A percentile compares a stretch with the other conserved stretches of the same genome.
Evolutionary conservation across 2,888 invertebrate species (phyloP).

Genomic region (Andrena bucephala): DNA sequence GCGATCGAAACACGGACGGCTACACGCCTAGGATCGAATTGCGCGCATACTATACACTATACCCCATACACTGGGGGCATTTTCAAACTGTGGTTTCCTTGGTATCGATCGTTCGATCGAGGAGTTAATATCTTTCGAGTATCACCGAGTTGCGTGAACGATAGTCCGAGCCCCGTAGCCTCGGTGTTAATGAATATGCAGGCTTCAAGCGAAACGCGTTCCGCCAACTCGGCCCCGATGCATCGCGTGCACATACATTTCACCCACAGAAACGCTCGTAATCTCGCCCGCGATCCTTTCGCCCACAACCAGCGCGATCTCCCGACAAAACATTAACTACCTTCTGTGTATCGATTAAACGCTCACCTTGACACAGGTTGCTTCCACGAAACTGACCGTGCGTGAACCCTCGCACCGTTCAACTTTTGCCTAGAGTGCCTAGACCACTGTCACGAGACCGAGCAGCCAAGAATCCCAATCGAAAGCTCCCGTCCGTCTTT

Average conservation of each 20-base stretch:
- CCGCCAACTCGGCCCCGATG: not conserved
- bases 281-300: constrained; percentile 58
- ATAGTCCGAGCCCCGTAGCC: too few species aligned
- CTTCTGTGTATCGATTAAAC: constrained; percentile 78
- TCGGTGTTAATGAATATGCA: not conserved
- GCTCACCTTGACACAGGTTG: constrained; percentile 75
- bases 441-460: not conserved
- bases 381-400: constrained; percentile 57
- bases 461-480: not conserved
- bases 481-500: not conserved
- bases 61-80: not conserved
- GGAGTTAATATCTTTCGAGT: too few species aligned
- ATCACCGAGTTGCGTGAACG: too few species aligned
- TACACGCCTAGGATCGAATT: constrained; percentile 2
- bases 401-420: constrained; percentile 42
- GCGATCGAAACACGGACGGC: not conserved
- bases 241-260: constrained; percentile 5
- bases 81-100: not conserved
- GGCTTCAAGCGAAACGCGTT: not conserved
- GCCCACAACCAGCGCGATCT: constrained; percentile 67
- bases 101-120: not conserved
- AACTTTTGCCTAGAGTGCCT: constrained; percentile 28
- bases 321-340: constrained; percentile 76
- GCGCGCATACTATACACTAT: not conserved
- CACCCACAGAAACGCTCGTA: not conserved